Evolutionary conservation across 2,113 vertebrate species (phyloP).

Genomic region (Nerophis ophidion): DNA sequence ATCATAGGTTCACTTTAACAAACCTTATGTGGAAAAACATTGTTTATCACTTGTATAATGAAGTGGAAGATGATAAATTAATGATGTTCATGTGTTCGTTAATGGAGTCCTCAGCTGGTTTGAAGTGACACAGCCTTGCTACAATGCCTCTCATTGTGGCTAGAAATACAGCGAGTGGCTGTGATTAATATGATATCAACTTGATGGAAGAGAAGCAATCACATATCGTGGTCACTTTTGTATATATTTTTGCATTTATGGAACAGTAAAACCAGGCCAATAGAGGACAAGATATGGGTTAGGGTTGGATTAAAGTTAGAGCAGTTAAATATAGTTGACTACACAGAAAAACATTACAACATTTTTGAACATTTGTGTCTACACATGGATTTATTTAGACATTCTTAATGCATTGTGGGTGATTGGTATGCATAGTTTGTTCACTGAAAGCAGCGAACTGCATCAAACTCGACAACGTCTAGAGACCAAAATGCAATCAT

Average conservation of each 20-base stretch:
- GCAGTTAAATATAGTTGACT: too few species aligned
- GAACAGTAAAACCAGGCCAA: too few species aligned
- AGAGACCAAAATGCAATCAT: slow-evolving; percentile 29
- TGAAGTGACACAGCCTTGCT: slow-evolving; percentile 6
- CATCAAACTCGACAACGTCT: slow-evolving; percentile 27
- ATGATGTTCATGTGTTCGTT: slow-evolving; percentile 11
- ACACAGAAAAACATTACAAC: too few species aligned
- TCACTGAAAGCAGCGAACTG: slow-evolving; percentile 35
- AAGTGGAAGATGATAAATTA: slow-evolving; percentile 35
- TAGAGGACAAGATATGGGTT: too few species aligned
- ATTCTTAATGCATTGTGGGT: background rate
- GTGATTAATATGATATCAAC: background rate
- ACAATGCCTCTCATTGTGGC: slow-evolving; percentile 23
- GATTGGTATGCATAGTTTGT: slow-evolving; percentile 50
- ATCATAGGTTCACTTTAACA: background rate
- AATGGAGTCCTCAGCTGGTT: background rate
- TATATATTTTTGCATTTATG: too few species aligned
- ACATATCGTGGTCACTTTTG: slow-evolving; percentile 9
- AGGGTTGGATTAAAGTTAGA: too few species aligned
- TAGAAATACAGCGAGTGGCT: slow-evolving; percentile 19
- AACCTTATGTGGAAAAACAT: slow-evolving; percentile 26
- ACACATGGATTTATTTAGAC: slow-evolving; percentile 37
- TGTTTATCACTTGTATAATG: slow-evolving; percentile 24
- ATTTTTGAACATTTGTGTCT: too few species aligned
- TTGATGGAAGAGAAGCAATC: too few species aligned